phyloP scores from a whole-genome alignment of 2,113 vertebrate species.

The Oncorhynchus gorbuscha region DNA sequence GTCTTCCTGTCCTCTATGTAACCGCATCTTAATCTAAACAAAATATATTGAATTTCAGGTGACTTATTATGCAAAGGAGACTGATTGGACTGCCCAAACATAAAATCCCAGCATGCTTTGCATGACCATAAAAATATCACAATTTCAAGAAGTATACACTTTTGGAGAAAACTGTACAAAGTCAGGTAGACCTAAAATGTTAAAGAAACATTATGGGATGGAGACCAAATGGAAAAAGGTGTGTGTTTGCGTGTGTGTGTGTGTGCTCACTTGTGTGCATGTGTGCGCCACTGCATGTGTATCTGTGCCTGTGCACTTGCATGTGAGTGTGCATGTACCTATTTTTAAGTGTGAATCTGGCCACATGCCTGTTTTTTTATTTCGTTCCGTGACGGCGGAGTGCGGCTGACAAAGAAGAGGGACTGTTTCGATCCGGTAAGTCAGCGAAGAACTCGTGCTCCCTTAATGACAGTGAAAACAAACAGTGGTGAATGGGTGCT shows the following conservation, averaged over 20 bases:
- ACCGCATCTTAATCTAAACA: constrained; percentile 51
- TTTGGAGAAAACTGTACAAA: constrained; percentile 56
- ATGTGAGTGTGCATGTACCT: background rate
- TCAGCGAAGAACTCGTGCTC: constrained; percentile 65
- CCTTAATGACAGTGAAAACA: constrained; percentile 78
- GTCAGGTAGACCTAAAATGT: constrained; percentile 64
- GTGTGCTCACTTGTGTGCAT: background rate
- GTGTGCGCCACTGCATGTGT: background rate
- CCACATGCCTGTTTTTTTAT: constrained; percentile 70
- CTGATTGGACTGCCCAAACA: constrained; percentile 37
- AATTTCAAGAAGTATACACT: constrained; percentile 39
- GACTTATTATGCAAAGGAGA: constrained; percentile 10
- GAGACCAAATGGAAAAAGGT: constrained; percentile 58
- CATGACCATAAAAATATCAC: constrained; percentile 35
- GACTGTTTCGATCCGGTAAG: constrained; percentile 65
- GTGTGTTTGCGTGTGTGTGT: constrained; percentile 21
- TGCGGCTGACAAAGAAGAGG: constrained; percentile 57
- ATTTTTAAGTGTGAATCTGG: constrained; percentile 41
- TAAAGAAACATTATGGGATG: constrained; percentile 68
- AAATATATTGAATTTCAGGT: constrained; percentile 16
- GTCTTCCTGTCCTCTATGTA: constrained; percentile 11
- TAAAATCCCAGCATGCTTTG: constrained; percentile 45
- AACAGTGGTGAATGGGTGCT: constrained; percentile 75
- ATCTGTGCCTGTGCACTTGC: background rate
- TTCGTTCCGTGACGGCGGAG: constrained; percentile 66